phyloP scores from a whole-genome alignment of 2,888 invertebrate genomes.

The Archaeoteleia sp. region DNA sequence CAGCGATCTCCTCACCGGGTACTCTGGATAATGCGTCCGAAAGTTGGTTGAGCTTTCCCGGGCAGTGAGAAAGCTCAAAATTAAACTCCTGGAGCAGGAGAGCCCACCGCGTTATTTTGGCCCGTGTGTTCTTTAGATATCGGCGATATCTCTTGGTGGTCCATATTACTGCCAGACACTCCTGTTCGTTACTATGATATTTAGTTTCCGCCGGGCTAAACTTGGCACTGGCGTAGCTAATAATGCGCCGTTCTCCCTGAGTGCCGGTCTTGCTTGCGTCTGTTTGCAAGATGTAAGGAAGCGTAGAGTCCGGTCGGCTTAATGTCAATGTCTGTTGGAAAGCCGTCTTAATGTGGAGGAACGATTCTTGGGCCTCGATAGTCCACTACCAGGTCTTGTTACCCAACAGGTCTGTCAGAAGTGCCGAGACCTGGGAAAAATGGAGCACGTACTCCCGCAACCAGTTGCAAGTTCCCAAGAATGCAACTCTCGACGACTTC shows the following conservation, averaged over 20 bases:
- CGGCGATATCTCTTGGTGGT: background rate
- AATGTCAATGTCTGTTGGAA: constrained; percentile 1
- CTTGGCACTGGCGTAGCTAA: no score
- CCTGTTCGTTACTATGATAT: no score
- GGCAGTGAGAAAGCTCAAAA: no score
- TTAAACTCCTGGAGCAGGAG: no score
- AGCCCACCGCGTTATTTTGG: no score
- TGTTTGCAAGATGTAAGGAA: no score
- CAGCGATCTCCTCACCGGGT: no score
- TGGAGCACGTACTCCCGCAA: constrained; percentile 21
- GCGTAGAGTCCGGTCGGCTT: no score
- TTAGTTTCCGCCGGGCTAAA: no score
- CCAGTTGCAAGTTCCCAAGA: constrained; percentile 41
- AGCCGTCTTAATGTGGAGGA: background rate
- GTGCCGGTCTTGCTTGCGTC: no score
- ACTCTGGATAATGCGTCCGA: constrained; percentile 1
- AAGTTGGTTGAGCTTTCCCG: constrained; percentile 29
- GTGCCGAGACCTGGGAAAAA: constrained; percentile 4
- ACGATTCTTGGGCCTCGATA: background rate
- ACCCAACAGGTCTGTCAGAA: constrained; percentile 15
- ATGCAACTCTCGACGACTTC: constrained; percentile 18
- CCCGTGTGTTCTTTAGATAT: constrained; percentile 11
- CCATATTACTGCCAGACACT: no score
- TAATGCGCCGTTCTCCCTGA: background rate
- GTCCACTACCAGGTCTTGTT: constrained; percentile 13